Evolutionary conservation across 2,888 invertebrate genomes (phyloP), one percentile per base, ranked within the genome.

Genomic region (Lasioglossum oenotherae): DNA sequence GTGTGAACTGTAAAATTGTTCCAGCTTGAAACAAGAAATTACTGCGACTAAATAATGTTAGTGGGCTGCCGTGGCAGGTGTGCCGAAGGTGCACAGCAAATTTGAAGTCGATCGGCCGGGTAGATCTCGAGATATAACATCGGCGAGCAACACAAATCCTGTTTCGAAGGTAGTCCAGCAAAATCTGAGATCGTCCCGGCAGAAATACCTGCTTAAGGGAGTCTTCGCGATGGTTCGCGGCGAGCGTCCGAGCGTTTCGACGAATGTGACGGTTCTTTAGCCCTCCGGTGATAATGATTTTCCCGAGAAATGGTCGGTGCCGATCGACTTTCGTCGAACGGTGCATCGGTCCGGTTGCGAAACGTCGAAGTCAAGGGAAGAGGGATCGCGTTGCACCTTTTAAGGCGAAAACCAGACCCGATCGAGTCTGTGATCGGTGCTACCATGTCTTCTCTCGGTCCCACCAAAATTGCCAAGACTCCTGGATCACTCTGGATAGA

Each of bases 371-470:
- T 82, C 86, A 80, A 87, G 86, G 82, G 86, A 87, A 86, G 88
- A 91, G 86, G 64, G 81, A 89, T 80, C 77, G 81, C 74, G 78
- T 35, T 88, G 81, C 82, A 71, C 89, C 91, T 75, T 90, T 91
- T 91, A 91, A 81, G 89, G 91, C 73, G 87, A 90, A 38, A 69
- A 84, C 80, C 78, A 76, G 89, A 80, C 79, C 87, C 88, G 74
- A 74, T 38, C 77, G 87, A n/a, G 64, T n/a, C 57, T n/a, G 27
- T 19, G 78, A 77, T 35, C 67, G 23, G 67, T 67, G 35, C 4
- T 10, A 35, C 35, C 78, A 75, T 78, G 67, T 67, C 80, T 81
- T 82, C 76, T 53, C 38, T 8, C 1, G n/a, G 0, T n/a, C n/a
- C n/a, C n/a, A 12, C 57, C n/a, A n/a, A 57, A 57, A 57, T 57